Base-by-base conservation (phyloP, 53 echinoderm and acorn worm genomes). In the Astropecten irregularis region DNA sequence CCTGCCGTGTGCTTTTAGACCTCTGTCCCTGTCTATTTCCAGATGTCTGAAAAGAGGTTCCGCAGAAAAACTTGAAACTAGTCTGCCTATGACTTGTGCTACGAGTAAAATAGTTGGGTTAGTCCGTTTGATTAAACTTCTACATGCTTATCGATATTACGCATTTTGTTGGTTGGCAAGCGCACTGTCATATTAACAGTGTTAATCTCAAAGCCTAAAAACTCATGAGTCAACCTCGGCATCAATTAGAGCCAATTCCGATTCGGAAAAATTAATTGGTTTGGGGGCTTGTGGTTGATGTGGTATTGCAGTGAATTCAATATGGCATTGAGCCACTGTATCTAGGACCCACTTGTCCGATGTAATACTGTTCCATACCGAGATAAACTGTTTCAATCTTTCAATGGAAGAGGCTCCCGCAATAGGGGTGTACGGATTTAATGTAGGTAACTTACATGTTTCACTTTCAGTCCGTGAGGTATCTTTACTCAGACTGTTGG, bases 351-450 rank as follows among this genome's bases (percentile, higher is more conserved):
- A 60, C 7, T 29, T 60, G 60, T 60, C 60, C 4, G 25, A 25
- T 10, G 60, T 60, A 29, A 60, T 60, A 30, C 16, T 60, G 60
- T 26, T 30, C 60, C 60, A 60, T 25, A 30, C 60, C 60, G 60
- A 60, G 60, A 26, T 30, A 60, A 60, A 60, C 4, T 60, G 60
- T 29, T 30, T 60, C 60, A 25, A 60, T 60, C 60, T 60, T 30
- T 30, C 60, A n/a, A n/a, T n/a, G n/a, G n/a, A n/a, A n/a, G n/a
- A n/a, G 8, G 60, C 60, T 9, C 25, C 4, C 7, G 60, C 27
- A 16, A 5, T 25, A 60, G 3, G 8, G 3, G 4, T 26, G 27
- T 3, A 25, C 25, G 4, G 25, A 16, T 25, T 22, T 2, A 28
- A 22, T 29, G 4, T 54, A 54, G 13, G 15, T 4, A 5, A 9